These are phyloP conservation scores for Hestina assimilis DNA, from an alignment of 1,140 invertebrate genomes.

Conservation along the genomic window DNA sequence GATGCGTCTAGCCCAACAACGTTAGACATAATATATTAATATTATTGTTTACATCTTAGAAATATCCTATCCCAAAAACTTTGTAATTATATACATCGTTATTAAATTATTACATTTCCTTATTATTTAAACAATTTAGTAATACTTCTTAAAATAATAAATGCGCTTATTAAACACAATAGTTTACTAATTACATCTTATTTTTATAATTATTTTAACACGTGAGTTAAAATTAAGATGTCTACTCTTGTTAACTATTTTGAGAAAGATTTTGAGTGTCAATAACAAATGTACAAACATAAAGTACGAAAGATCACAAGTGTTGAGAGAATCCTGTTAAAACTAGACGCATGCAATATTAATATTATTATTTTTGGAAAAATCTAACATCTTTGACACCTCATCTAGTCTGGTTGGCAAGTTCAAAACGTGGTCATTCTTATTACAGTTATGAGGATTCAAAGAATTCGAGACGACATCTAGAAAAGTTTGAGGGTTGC, in stretches of 20 bases:
- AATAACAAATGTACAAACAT: neutral
- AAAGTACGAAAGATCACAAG: slow-evolving; percentile 5
- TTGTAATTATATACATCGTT: neutral
- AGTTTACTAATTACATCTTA: neutral
- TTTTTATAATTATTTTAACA: neutral
- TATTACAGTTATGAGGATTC: too few relatives aligned
- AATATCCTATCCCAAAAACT: neutral
- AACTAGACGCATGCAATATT: neutral
- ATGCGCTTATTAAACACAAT: neutral
- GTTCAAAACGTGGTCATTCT: too few relatives aligned
- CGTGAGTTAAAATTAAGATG: too few relatives aligned
- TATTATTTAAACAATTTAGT: slow-evolving; percentile 3
- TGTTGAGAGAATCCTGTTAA: neutral
- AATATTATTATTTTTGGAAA: neutral
- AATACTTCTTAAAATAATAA: slow-evolving; percentile 15
- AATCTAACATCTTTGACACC: neutral
- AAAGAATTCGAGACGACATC: too few relatives aligned
- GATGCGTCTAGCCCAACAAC: slow-evolving; percentile 1
- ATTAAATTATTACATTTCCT: neutral
- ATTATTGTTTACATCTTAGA: neutral
- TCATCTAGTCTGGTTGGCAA: too few relatives aligned
- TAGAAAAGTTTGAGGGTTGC: too few relatives aligned
- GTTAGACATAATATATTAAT: neutral
- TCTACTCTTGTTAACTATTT: neutral
- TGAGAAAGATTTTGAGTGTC: neutral